Evolutionary conservation across 2,113 vertebrate genomes (phyloP).

Genomic region (Lagopus leucura): DNA sequence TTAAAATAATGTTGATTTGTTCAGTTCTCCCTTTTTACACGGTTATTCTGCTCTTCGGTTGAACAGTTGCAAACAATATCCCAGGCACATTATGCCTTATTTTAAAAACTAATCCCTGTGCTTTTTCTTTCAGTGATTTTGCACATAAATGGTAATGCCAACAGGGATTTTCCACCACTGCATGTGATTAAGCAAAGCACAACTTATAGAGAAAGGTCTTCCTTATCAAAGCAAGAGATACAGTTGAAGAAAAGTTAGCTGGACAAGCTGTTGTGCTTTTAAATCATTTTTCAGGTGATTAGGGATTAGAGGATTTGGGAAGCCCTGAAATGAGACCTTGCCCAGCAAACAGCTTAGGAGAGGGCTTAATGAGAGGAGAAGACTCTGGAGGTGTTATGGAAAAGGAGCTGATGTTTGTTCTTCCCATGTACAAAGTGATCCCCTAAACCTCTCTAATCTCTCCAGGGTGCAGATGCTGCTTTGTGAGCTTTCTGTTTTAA

Average conservation of each 20-base stretch:
- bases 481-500: constrained; percentile 14
- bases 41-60: not conserved
- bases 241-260: not conserved
- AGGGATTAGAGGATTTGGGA: not conserved
- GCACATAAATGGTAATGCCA: not conserved
- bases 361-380: not conserved
- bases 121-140: not conserved
- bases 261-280: not conserved
- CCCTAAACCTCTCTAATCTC: not conserved
- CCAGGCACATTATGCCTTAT: not conserved
- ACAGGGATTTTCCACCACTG: not conserved
- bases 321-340: not conserved
- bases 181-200: not conserved
- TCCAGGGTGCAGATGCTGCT: not conserved
- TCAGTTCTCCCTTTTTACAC: not conserved
- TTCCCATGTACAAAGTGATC: not conserved
- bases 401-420: not conserved
- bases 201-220: not conserved
- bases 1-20: not conserved
- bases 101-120: not conserved
- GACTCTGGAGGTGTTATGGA: not conserved
- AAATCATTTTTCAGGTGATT: not conserved
- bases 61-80: not conserved
- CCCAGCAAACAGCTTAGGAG: not conserved
- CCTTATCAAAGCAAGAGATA: not conserved